Evolutionary conservation across 2,113 vertebrate species (phyloP), one percentile per base, ranked within the genome.

Genomic region (Lasiurus borealis): DNA sequence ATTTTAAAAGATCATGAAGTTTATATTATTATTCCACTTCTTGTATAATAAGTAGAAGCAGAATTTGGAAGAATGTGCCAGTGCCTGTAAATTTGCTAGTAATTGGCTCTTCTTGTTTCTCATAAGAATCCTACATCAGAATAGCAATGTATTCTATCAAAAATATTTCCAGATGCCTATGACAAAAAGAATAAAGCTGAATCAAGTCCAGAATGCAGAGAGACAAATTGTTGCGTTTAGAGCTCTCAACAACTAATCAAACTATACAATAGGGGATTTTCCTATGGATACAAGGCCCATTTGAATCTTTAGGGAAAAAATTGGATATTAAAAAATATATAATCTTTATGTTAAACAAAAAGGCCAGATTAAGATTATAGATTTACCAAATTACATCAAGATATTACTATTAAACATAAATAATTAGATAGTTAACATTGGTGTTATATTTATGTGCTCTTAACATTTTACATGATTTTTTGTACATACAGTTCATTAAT

Each of bases 101-200:
- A 95, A 94, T 93, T 88, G 82, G 69, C 88, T 93, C 48, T 85
- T 87, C 75, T 94, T 94, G 85, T 71, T 77, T 88, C 50, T 93
- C 75, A 36, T 11, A 73, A 69, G 86, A 92, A n/a, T 88, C 27
- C 6, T 25, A 68, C 64, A 82, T 82, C 48, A 95, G 59, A 94
- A 90, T 88, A 48, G 82, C 71, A 88, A n/a, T 69, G 64, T 21
- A 50, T 9, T 27, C 54, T 11, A 66, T 71, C 62, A 92, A 90
- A 90, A 96, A 88, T 96, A 93, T 64, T 96, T 92, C 87, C 85
- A 16, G 76, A 94, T 64, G 59, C 80, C 84, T 87, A 18, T 64
- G 87, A 96, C 71, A 78, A 94, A 95, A 94, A 85, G 27, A 88
- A 93, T 85, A 66, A 96, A 95, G 46, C 72, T 57, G 78, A 96